These are phyloP conservation scores for Patagioenas fasciata DNA, from an alignment of 2,113 vertebrate genomes.

Conservation along the genomic window DNA sequence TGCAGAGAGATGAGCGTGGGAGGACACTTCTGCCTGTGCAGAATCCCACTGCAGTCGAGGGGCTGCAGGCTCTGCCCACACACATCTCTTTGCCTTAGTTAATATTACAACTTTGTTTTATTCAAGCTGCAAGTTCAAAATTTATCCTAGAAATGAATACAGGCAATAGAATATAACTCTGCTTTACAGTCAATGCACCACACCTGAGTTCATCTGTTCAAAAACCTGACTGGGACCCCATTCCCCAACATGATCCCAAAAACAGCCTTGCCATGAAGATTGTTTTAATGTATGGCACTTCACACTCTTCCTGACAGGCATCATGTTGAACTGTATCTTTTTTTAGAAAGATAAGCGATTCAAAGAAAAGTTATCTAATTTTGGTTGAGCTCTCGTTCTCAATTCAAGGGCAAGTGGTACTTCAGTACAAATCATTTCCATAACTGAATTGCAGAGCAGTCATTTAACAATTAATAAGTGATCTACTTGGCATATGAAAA, in stretches of 20 bases:
- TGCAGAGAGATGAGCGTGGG: background rate
- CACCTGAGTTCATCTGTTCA: background rate
- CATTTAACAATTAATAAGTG: constrained; percentile 38
- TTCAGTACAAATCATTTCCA: constrained; percentile 21
- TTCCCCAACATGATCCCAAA: background rate
- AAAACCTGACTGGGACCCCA: background rate
- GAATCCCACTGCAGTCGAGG: background rate
- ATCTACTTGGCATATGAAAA: background rate
- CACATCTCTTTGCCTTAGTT: background rate
- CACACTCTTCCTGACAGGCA: background rate
- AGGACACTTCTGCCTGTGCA: background rate
- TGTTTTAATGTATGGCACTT: background rate
- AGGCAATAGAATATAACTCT: background rate
- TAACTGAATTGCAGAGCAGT: constrained; percentile 21
- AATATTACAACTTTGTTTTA: background rate
- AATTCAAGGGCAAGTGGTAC: constrained; percentile 5
- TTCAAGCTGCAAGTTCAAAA: background rate
- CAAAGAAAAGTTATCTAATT: constrained; percentile 16
- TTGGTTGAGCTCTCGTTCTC: background rate
- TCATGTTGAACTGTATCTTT: background rate
- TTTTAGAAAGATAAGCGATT: background rate
- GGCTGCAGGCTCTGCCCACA: constrained; percentile 10
- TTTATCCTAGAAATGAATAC: background rate
- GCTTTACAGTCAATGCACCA: background rate
- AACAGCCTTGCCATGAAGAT: background rate